Evolutionary conservation across 2,797 vertebrate genomes (phyloP).

Genomic region (Sebastes nivosus): DNA sequence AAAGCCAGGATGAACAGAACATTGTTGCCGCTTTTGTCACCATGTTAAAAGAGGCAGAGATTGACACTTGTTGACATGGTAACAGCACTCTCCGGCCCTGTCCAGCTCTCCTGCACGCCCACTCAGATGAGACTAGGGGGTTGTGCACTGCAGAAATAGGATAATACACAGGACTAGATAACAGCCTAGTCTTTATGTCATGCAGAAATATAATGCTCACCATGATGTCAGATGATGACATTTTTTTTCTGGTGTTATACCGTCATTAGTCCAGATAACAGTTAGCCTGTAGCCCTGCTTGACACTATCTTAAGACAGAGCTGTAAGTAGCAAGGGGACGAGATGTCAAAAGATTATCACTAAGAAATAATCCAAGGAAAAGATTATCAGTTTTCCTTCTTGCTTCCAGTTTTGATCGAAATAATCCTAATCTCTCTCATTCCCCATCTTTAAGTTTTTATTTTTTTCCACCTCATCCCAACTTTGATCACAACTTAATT

Average conservation of each 20-base stretch:
- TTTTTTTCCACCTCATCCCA: conserved; percentile 45
- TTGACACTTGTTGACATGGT: conserved; percentile 57
- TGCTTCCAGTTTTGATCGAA: conserved; percentile 61
- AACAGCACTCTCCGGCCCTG: conserved; percentile 39
- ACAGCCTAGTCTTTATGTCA: conserved; percentile 10
- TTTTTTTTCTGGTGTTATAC: conserved; percentile 22
- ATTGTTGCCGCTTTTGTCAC: background rate
- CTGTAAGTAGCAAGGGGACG: conserved; percentile 57
- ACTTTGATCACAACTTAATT: conserved; percentile 68
- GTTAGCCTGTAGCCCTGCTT: conserved; percentile 40
- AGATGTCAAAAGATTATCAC: conserved; percentile 73
- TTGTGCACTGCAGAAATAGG: conserved; percentile 22
- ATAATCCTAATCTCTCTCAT: conserved; percentile 67
- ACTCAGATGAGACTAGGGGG: conserved; percentile 13
- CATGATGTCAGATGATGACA: conserved; percentile 24
- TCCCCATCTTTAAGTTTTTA: conserved; percentile 36
- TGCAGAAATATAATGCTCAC: conserved; percentile 26
- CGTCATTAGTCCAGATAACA: conserved; percentile 52
- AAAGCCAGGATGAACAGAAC: background rate
- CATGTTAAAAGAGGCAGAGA: conserved; percentile 20
- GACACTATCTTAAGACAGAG: conserved; percentile 63
- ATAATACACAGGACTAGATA: conserved; percentile 37
- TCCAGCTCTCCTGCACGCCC: conserved; percentile 35
- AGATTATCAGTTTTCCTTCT: conserved; percentile 64
- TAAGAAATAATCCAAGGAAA: conserved; percentile 65